phyloP scores from a whole-genome alignment of 2,888 invertebrate species.

The Fragum sueziense region DNA sequence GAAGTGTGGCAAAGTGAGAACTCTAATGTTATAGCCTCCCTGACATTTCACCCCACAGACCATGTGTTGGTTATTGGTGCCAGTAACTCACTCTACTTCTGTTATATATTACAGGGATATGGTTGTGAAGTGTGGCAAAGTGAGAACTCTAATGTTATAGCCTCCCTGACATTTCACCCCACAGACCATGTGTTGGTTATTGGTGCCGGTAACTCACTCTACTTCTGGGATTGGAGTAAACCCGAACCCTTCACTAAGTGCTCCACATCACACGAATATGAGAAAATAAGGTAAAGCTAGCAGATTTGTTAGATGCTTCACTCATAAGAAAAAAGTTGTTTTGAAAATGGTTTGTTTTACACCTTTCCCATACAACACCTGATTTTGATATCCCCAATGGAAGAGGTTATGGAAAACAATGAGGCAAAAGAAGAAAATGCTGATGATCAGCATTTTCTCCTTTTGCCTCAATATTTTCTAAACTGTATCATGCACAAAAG shows the following conservation, averaged over 20 bases:
- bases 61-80: conserved; percentile 93
- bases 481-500: too few relatives aligned
- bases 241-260: conserved; percentile 89
- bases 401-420: too few relatives aligned
- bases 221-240: conserved; percentile 95
- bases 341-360: too few relatives aligned
- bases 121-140: conserved; percentile 91
- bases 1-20: conserved; percentile 90
- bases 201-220: conserved; percentile 91
- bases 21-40: conserved; percentile 91
- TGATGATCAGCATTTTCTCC: too few relatives aligned
- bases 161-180: conserved; percentile 94
- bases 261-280: conserved; percentile 89
- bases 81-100: conserved; percentile 92
- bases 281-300: conserved; percentile 92
- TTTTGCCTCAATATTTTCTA: too few relatives aligned
- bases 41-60: conserved; percentile 93
- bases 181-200: conserved; percentile 91
- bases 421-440: too few relatives aligned
- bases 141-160: conserved; percentile 89
- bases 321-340: too few relatives aligned
- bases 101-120: conserved; percentile 88
- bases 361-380: too few relatives aligned
- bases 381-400: too few relatives aligned
- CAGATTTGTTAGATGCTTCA: too few relatives aligned